Base-by-base conservation (phyloP, 1,140 invertebrate genomes). In the Bradysia coprophila region DNA sequence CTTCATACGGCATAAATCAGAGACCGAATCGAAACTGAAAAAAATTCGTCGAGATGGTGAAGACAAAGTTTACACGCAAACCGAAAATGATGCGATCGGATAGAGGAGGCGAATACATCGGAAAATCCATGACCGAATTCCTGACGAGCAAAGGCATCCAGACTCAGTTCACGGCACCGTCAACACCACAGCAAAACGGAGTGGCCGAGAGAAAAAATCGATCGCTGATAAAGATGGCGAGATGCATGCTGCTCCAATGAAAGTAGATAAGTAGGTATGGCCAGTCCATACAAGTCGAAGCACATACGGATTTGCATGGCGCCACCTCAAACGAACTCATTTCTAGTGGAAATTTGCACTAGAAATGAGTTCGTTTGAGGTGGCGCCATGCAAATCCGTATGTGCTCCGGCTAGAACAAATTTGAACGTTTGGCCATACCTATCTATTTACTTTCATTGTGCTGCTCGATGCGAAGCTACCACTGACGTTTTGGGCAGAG, bases 101-200 rank as follows among this genome's bases (percentile, higher is more conserved):
- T 42, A 65, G 64, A 54, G 64, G 60, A 4, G 19, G 50, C 9
- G 63, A 66, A 28, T 62, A 60, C 43, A 53, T 43, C 40, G 58
- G 13, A 38, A 56, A 6, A 46, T 53, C 2, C 11, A 41, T 21
- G 39, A 32, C 34, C 28, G 33, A 36, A n/a, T 36, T 8, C 10
- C 15, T 36, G 10, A 8, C 8, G n/a, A 31, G n/a, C 28, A 18
- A 41, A 28, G 58, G 57, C 5, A 60, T 65, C 16, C 40, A 24
- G 20, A 57, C 65, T 45, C 50, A 63, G 48, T 54, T 41, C 8
- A 54, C 51, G n/a, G 51, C 56, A 15, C 37, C 55, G 2, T 67
- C 67, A 44, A 63, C 57, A 3, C 61, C 65, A 1, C 44, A 72
- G 48, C 57, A 67, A 45, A 72, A 71, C 49, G 64, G 64, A 10